phyloP scores from a whole-genome alignment of 1,140 invertebrate genomes.

The Neocloeon triangulifer region DNA sequence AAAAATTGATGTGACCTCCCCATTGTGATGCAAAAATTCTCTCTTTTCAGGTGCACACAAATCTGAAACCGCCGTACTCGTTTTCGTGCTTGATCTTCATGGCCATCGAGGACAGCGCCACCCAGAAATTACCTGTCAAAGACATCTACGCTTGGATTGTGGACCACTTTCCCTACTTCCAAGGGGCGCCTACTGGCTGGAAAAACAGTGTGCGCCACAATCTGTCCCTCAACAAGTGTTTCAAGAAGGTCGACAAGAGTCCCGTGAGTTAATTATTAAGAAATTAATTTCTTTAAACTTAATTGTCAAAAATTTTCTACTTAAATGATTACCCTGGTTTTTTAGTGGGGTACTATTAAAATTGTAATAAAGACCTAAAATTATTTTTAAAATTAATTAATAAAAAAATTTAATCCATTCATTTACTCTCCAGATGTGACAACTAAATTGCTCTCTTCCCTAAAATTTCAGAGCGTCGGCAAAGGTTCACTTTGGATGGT shows the following conservation, averaged over 20 bases:
- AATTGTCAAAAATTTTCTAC: background rate
- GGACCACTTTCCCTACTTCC: slow-evolving; percentile 91
- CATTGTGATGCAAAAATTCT: background rate
- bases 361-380: slow-evolving; percentile 1
- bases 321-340: no score
- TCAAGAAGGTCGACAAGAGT: slow-evolving; percentile 84
- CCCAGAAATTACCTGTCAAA: slow-evolving; percentile 77
- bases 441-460: no score
- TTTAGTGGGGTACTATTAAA: slow-evolving; percentile 3
- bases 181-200: slow-evolving; percentile 89
- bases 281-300: slow-evolving; percentile 2
- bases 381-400: background rate
- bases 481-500: slow-evolving; percentile 92
- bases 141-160: slow-evolving; percentile 98
- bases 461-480: slow-evolving; percentile 49
- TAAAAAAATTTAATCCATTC: no score
- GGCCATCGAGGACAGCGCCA: slow-evolving; percentile 81
- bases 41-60: slow-evolving; percentile 39
- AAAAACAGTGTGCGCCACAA: slow-evolving; percentile 95
- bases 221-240: slow-evolving; percentile 88
- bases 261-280: slow-evolving; percentile 30
- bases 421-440: no score
- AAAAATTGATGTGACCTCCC: slow-evolving; percentile 8
- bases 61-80: slow-evolving; percentile 83
- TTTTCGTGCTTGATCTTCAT: slow-evolving; percentile 93